Base-by-base conservation (phyloP, 2,113 vertebrate species). In the Alces alces region DNA sequence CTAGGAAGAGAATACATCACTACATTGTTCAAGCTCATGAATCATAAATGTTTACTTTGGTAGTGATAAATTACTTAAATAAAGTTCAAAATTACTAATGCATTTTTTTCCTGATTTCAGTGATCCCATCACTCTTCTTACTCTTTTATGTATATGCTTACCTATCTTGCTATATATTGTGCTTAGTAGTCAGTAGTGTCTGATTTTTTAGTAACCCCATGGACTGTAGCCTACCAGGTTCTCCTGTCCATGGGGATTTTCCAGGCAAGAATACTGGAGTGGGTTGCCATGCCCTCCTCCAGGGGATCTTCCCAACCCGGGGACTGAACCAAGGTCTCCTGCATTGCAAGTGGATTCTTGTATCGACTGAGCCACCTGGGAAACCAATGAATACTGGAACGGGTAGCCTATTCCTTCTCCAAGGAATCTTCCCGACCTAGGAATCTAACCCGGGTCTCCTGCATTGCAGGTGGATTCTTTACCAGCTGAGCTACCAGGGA, bases 281-380 rank as follows among this genome's bases (percentile, higher is more conserved):
- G 64, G 19, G 19, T 70, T 70, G 19, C 21, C 64, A 36, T 36
- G 33, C 64, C 17, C 33, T 39, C n/a, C 19, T 39, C 19, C 66
- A 70, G 19, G 66, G 66, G 2, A 23, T 12, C 19, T 70, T 70
- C 10, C 19, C 19, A 70, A 23, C n/a, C 17, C 0, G 2, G 9
- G n/a, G n/a, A 70, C 64, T 70, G 9, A 70, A 70, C 66, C n/a
- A 6, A 70, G 1, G 10, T 70, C 19, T 39, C 36, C 66, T 6
- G 10, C 66, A 12, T 12, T 70, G n/a, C 66, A 70, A 70, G 10
- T 0, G 21, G n/a, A 70, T 39, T 70, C 21, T 70, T 70, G 39
- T 23, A 39, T 23, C 0, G 0, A 23, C 66, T 73, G 36, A 73
- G 19, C 66, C 19, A 73, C 3, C n/a, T 39, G n/a, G n/a, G 12